A percentile compares a stretch with the other conserved stretches of the same genome.
Evolutionary conservation across 2,888 invertebrate genomes (phyloP).

Genomic region (Caenorhabditis sp.): DNA sequence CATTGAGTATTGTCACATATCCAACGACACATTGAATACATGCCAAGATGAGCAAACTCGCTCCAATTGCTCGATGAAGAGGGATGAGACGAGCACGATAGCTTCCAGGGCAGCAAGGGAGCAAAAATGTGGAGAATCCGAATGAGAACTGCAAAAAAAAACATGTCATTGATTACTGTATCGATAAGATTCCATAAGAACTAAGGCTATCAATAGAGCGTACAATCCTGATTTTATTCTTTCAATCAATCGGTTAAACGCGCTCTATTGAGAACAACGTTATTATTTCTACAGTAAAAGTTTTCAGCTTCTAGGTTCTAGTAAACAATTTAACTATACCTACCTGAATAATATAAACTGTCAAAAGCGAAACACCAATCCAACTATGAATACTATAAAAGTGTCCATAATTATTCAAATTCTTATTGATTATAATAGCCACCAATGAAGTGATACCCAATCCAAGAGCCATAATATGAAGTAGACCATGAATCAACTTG

Average conservation of each 20-base stretch:
- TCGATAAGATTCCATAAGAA: no score
- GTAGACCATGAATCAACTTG: slow-evolving; percentile 54
- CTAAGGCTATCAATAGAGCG: no score
- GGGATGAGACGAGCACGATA: slow-evolving; percentile 51
- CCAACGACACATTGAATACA: slow-evolving; percentile 45
- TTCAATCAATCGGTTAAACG: no score
- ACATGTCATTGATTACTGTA: no score
- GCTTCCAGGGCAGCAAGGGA: slow-evolving; percentile 45
- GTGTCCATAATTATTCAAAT: slow-evolving; percentile 22
- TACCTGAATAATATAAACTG: slow-evolving; percentile 59
- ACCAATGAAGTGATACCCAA: slow-evolving; percentile 46
- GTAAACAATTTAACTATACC: no score
- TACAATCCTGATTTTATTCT: no score
- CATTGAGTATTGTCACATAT: slow-evolving; percentile 9
- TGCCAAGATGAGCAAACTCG: slow-evolving; percentile 32
- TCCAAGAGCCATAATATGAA: slow-evolving; percentile 51
- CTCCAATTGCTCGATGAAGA: slow-evolving; percentile 50
- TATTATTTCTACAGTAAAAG: no score
- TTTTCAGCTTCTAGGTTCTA: no score
- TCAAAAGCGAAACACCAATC: slow-evolving; percentile 55
- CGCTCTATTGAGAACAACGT: no score
- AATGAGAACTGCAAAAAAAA: slow-evolving; percentile 50
- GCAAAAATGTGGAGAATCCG: slow-evolving; percentile 52
- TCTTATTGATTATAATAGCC: slow-evolving; percentile 35
- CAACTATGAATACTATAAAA: slow-evolving; percentile 60